Percentiles rank a stretch among this genome's conserved stretches.
These are phyloP conservation scores for Amphiduros pacificus DNA, from an alignment of 2,888 invertebrate species.

Conservation along the genomic window DNA sequence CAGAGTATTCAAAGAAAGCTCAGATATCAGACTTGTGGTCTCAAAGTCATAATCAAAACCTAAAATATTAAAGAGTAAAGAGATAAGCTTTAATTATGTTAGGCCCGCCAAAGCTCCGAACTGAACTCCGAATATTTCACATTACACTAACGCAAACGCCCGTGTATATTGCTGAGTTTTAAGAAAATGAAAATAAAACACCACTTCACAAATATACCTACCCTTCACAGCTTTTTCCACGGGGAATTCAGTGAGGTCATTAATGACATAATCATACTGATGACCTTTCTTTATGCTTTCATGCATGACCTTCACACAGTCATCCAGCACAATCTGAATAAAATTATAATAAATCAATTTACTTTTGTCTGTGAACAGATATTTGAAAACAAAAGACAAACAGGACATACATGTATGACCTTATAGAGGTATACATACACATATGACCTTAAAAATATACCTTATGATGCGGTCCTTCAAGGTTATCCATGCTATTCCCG, in stretches of 20 bases:
- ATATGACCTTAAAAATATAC: conserved; percentile 18
- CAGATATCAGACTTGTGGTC: conserved; percentile 68
- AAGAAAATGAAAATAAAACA: no score
- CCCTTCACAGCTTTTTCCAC: conserved; percentile 61
- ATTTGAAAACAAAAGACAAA: no score
- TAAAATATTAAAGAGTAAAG: no score
- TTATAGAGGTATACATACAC: no score
- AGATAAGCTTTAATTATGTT: no score
- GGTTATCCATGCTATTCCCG: conserved; percentile 80
- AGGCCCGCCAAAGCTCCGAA: no score
- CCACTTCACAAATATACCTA: conserved; percentile 25
- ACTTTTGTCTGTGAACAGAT: no score
- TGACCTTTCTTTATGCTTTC: conserved; percentile 71
- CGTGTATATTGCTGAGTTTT: no score
- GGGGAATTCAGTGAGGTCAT: conserved; percentile 90
- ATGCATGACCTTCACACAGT: conserved; percentile 78
- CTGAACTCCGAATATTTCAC: no score
- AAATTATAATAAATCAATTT: background rate
- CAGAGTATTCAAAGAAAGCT: conserved; percentile 78
- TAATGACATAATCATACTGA: conserved; percentile 88
- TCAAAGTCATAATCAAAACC: conserved; percentile 36
- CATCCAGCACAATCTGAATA: conserved; percentile 81
- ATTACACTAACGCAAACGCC: no score
- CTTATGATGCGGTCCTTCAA: conserved; percentile 45
- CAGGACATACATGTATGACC: no score